Evolutionary conservation across 1,140 invertebrate species (phyloP), one percentile per base, ranked within the genome.

Genomic region (Drosophila yakuba): DNA sequence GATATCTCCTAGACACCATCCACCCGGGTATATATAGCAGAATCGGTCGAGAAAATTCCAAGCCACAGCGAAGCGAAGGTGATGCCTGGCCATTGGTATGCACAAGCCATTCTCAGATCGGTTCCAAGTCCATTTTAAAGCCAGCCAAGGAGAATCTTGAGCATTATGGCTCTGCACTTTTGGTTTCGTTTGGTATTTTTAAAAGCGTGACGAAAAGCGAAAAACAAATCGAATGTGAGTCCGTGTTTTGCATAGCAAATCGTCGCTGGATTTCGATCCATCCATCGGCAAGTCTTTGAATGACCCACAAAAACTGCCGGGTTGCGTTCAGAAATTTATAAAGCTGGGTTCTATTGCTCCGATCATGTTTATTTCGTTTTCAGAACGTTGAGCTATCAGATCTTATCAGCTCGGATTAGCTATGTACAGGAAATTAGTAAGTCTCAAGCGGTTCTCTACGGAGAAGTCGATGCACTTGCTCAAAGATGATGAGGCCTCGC

Each of bases 391-490:
- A n/a, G 66, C 51, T n/a, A 58, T 50, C 67, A 71, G 64, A 71
- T 57, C 67, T 57, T 56, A 69, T 71, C 50, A 17, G 43, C 43
- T 45, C 11, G 43, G 43, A 45, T 12, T 12, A 12, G 43, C 35
- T 20, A 91, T 90, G 90, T 88, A 91, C 50, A 91, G 85, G 64
- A 89, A 84, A 80, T 61, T 91, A 56, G 69, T 78, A 64, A 84
- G 67, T 54, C 66, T 81, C 17, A 84, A 72, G 51, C 71, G 63
- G 7, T 56, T 54, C 36, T 61, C 74, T 25, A n/a, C 41, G 35
- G 62, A 78, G 38, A 61, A 61, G 38, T 58, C 43, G 64, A 59
- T 69, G 47, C 72, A 73, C 12, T 50, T 63, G 39, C 45, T 72
- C 41, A 58, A 56, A 41, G 51, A 56, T 47, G 64, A 57, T 35